Evolutionary conservation across 2,888 invertebrate genomes (phyloP).

Genomic region (Erynnis tages): DNA sequence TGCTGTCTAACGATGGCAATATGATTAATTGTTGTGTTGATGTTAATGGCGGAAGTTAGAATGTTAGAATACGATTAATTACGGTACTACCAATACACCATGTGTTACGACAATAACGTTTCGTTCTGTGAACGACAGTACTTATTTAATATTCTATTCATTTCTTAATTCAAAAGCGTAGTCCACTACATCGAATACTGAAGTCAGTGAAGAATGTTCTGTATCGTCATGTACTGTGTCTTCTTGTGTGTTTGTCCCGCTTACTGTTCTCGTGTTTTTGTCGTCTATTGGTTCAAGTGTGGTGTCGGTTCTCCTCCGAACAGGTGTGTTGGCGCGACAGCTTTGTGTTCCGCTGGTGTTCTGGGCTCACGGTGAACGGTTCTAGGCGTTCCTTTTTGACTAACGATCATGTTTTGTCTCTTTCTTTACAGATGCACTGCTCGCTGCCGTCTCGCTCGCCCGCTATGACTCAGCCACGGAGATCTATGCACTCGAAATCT

Average conservation of each 20-base stretch:
- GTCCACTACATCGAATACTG: no score
- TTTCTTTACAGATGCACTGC: slow-evolving; percentile 72
- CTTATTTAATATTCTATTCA: no score
- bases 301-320: slow-evolving; percentile 60
- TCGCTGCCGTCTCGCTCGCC: slow-evolving; percentile 49
- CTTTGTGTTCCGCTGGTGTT: slow-evolving; percentile 59
- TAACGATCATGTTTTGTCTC: slow-evolving; percentile 68
- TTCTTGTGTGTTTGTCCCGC: slow-evolving; percentile 43
- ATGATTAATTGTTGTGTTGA: slow-evolving; percentile 4
- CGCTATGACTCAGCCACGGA: slow-evolving; percentile 30
- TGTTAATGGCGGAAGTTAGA: slow-evolving; percentile 10
- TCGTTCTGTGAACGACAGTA: no score
- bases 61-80: no score
- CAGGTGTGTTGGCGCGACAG: slow-evolving; percentile 48
- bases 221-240: slow-evolving; percentile 9
- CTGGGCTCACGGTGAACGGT: slow-evolving; percentile 61
- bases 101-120: no score
- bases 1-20: no score
- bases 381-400: slow-evolving; percentile 47
- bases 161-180: no score
- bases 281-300: slow-evolving; percentile 58
- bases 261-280: slow-evolving; percentile 47
- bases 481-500: slow-evolving; percentile 26
- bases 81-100: no score
- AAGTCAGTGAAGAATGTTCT: slow-evolving; percentile 14